Evolutionary conservation across 2,113 vertebrate genomes (phyloP), one percentile per base, ranked within the genome.

Genomic region (Prolemur simus): DNA sequence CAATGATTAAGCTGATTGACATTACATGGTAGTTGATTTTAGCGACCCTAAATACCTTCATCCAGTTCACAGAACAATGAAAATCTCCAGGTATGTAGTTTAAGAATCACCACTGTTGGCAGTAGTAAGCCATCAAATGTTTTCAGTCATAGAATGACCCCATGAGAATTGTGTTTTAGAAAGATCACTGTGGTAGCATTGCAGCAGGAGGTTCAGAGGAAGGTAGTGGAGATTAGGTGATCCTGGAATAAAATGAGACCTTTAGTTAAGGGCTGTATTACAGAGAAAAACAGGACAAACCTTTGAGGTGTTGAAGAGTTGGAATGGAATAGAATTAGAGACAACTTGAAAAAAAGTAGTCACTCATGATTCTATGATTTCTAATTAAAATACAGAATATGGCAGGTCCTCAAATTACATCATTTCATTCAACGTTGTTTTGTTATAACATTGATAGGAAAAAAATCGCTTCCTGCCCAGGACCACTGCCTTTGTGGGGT

Each of bases 271-370:
- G 29, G 25, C 15, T 85, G 4, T 87, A 9, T 86, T 63, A 71
- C 14, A 37, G 88, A 89, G 84, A 63, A 96, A 95, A 58, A 73
- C 34, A 60, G 18, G 42, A 39, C 69, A 96, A 23, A 78, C 49
- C 21, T 89, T 25, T 66, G 39, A 71, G 25, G 8, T 47, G 18
- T 23, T 78, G 29, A 60, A 34, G 34, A 58, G 29, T 47, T 66
- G 45, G 29, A 68, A 77, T 66, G 71, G 86, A 78, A 83, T 49
- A 56, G 14, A 87, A 78, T 90, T 66, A 95, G 73, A 58, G 82
- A n/a, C n/a, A 58, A 9, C 87, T 78, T 90, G 91, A 84, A 85
- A 45, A 27, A 73, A 73, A 66, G 6, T 49, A 58, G 37, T 82
- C 29, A 66, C 52, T 86, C 88, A 56, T 94, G 56, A 85, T 37